These are phyloP conservation scores for Pegoplata infirma DNA, from an alignment of 2,888 invertebrate species.

Conservation along the genomic window DNA sequence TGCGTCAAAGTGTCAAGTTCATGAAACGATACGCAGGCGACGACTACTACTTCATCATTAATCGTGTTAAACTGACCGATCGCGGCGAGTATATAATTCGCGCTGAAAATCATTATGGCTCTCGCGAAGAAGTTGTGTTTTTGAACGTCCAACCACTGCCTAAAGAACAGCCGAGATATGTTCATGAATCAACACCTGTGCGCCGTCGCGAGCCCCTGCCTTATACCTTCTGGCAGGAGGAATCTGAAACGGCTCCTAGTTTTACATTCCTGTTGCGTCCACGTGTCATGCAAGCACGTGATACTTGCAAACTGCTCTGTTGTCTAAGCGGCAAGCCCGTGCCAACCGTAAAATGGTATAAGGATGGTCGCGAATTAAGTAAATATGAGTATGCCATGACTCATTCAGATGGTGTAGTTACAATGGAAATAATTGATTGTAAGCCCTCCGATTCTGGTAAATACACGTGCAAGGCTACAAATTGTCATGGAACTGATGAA, in stretches of 20 bases:
- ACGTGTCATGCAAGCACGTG: slow-evolving; percentile 97
- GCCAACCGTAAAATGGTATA: slow-evolving; percentile 95
- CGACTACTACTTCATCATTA: slow-evolving; percentile 98
- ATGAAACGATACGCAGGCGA: slow-evolving; percentile 99
- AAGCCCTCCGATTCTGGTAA: slow-evolving; percentile 97
- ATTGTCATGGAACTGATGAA: slow-evolving; percentile 96
- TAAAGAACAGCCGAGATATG: slow-evolving; percentile 77
- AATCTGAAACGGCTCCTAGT: slow-evolving; percentile 94
- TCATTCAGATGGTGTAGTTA: slow-evolving; percentile 96
- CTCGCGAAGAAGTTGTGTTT: slow-evolving; percentile 97
- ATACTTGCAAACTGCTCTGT: slow-evolving; percentile 98
- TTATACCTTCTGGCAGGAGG: slow-evolving; percentile 94
- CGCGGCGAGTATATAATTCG: slow-evolving; percentile 98
- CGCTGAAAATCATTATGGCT: slow-evolving; percentile 97
- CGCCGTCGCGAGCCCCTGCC: slow-evolving; percentile 90
- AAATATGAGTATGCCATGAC: slow-evolving; percentile 95
- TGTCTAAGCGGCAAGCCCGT: slow-evolving; percentile 96
- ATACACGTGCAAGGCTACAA: slow-evolving; percentile 95
- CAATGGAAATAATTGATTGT: slow-evolving; percentile 97
- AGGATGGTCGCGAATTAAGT: slow-evolving; percentile 94
- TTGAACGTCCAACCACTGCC: slow-evolving; percentile 92
- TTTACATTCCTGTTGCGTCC: slow-evolving; percentile 99
- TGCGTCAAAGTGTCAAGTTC: slow-evolving; percentile 98
- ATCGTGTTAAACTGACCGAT: slow-evolving; percentile 95
- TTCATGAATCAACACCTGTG: slow-evolving; percentile 84